Base-by-base conservation (phyloP, 1,140 invertebrate species). In the Phymorhynchus buccinoides region DNA sequence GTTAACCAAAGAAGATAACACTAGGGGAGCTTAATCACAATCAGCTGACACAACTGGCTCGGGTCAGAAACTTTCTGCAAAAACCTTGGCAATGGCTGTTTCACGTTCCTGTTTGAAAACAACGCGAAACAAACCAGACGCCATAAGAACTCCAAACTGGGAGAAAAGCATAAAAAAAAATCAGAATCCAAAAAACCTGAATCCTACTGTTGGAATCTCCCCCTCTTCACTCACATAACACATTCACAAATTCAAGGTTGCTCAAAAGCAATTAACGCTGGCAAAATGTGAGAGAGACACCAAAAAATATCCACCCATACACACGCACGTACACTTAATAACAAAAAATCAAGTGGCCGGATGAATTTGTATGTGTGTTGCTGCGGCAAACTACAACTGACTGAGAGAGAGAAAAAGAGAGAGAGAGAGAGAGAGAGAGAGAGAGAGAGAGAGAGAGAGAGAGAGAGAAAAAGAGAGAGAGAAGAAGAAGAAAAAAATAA, bases 311-410 rank as follows among this genome's bases (percentile, higher is more conserved):
- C n/a, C n/a, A n/a, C 48, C 12, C 48, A 16, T 35, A 30, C 35
- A 30, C 27, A 30, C 18, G 7, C 22, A 66, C 22, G n/a, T 12
- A 35, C 30, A 71, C 7, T 2, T 35, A 14, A 27, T 7, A 30
- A 7, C 39, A 68, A 35, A 82, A 68, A 83, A 68, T 71, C 42
- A 73, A 68, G 30, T 3, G 7, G n/a, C 16, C 77, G 27, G 48
- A 79, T 79, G 77, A 79, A 37, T 80, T 37, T 71, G 62, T 73
- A 62, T 83, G 81, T 83, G 81, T 83, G 81, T 66, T 32, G 32
- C 35, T 82, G 80, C 80, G 14, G 56, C 56, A n/a, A n/a, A n/a
- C n/a, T n/a, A n/a, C n/a, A 62, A 62, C 56, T n/a, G 39, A n/a
- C 30, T 14, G n/a, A 78, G 16, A n/a, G 41, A 32, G 39, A n/a